phyloP scores from a whole-genome alignment of 2,888 invertebrate genomes.

The Macaria liturata region DNA sequence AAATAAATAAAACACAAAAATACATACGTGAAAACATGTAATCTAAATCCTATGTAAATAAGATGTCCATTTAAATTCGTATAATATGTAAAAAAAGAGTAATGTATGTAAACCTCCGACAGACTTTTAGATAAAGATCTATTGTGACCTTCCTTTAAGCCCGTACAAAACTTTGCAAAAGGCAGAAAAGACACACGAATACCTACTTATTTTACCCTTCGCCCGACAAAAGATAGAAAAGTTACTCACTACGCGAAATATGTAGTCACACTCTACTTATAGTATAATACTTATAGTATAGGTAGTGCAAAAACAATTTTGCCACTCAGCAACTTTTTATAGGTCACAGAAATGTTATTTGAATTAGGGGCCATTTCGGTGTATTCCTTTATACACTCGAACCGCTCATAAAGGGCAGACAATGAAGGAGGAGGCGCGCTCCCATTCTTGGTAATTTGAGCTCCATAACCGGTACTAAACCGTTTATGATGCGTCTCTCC shows the following conservation, averaged over 20 bases:
- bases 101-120: slow-evolving; percentile 37
- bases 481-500: slow-evolving; percentile 76
- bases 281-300: slow-evolving; percentile 30
- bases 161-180: slow-evolving; percentile 47
- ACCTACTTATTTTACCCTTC: slow-evolving; percentile 42
- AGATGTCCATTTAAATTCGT: slow-evolving; percentile 35
- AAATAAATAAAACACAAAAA: too few species aligned
- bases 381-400: slow-evolving; percentile 70
- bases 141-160: slow-evolving; percentile 47
- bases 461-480: slow-evolving; percentile 75
- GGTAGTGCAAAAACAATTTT: slow-evolving; percentile 57
- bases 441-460: slow-evolving; percentile 75
- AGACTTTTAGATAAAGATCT: slow-evolving; percentile 50
- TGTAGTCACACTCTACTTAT: slow-evolving; percentile 24
- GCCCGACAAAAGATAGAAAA: slow-evolving; percentile 49
- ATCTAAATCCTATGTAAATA: slow-evolving; percentile 37
- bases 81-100: slow-evolving; percentile 36
- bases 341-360: slow-evolving; percentile 76
- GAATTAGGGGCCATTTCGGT: slow-evolving; percentile 70
- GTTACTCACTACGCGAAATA: slow-evolving; percentile 47
- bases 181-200: slow-evolving; percentile 39
- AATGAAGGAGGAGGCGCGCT: slow-evolving; percentile 66
- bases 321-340: slow-evolving; percentile 59
- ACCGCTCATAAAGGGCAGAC: slow-evolving; percentile 74
- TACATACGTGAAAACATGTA: neutral